Percentiles rank a stretch among this genome's conserved stretches.
These are phyloP conservation scores for Lasioglossum pauxillum DNA, from an alignment of 2,888 invertebrate genomes.

Conservation along the genomic window DNA sequence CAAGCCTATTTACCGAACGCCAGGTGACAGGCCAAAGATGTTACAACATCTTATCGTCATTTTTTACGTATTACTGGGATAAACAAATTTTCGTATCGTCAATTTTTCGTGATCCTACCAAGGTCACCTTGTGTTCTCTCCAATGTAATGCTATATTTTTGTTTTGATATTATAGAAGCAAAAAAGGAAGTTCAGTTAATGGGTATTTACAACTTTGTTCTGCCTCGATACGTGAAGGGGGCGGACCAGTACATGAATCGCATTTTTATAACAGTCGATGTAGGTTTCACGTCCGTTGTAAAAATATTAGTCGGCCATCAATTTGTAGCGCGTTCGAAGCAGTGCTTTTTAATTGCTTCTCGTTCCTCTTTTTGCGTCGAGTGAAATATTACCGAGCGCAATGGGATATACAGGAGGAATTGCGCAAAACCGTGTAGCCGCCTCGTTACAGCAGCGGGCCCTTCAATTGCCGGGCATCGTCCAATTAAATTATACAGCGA, in stretches of 20 bases:
- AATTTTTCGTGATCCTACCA: too few species aligned
- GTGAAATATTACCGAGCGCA: neutral
- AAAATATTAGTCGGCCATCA: neutral
- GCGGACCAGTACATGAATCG: neutral
- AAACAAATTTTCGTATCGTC: too few species aligned
- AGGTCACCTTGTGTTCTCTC: too few species aligned
- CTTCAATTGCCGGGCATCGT: slow-evolving; percentile 26
- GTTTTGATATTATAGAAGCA: neutral
- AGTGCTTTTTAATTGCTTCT: neutral
- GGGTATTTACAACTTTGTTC: neutral
- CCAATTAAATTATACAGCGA: slow-evolving; percentile 38
- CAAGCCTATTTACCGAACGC: too few species aligned
- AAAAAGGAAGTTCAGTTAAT: neutral
- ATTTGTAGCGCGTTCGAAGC: neutral
- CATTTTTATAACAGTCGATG: neutral
- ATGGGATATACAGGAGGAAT: neutral
- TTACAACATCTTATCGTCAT: neutral
- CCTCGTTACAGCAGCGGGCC: neutral
- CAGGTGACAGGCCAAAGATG: neutral
- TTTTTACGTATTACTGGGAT: too few species aligned
- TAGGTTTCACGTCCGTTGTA: neutral
- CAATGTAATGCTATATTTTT: neutral
- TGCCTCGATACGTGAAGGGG: neutral
- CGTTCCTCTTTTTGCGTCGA: neutral
- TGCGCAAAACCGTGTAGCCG: neutral